Evolutionary conservation across 1,140 invertebrate genomes (phyloP).

Genomic region (Pectinophora gossypiella): DNA sequence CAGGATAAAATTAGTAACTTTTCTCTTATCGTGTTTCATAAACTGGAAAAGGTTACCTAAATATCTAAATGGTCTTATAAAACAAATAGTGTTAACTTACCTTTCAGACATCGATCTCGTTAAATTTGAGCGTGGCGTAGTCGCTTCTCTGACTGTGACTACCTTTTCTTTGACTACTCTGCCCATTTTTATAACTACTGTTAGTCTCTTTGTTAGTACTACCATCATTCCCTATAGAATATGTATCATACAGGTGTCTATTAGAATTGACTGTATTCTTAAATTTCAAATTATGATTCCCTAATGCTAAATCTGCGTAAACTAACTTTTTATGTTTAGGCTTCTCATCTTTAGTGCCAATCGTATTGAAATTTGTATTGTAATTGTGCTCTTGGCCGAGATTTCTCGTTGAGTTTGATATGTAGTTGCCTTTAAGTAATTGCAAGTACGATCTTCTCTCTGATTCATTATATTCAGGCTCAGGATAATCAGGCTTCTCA

Average conservation of each 20-base stretch:
- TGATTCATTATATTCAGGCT: conserved; percentile 68
- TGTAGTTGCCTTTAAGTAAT: conserved; percentile 65
- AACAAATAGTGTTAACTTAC: conserved; percentile 40
- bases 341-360: conserved; percentile 50
- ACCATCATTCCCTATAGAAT: conserved; percentile 54
- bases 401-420: conserved; percentile 65
- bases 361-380: conserved; percentile 50
- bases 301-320: conserved; percentile 73
- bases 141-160: conserved; percentile 73
- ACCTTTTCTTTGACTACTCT: conserved; percentile 57
- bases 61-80: no score
- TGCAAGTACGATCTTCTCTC: conserved; percentile 72
- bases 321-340: conserved; percentile 70
- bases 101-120: conserved; percentile 86
- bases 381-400: conserved; percentile 43
- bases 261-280: conserved; percentile 76
- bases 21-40: no score
- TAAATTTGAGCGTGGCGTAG: conserved; percentile 86
- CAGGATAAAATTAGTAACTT: no score
- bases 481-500: conserved; percentile 66
- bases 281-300: conserved; percentile 75
- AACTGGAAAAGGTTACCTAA: no score
- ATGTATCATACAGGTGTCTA: conserved; percentile 73
- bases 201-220: conserved; percentile 53
- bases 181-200: conserved; percentile 49